Evolutionary conservation across 2,797 vertebrate genomes (phyloP), one percentile per base, ranked within the genome.

Genomic region (Eupleurogrammus muticus): DNA sequence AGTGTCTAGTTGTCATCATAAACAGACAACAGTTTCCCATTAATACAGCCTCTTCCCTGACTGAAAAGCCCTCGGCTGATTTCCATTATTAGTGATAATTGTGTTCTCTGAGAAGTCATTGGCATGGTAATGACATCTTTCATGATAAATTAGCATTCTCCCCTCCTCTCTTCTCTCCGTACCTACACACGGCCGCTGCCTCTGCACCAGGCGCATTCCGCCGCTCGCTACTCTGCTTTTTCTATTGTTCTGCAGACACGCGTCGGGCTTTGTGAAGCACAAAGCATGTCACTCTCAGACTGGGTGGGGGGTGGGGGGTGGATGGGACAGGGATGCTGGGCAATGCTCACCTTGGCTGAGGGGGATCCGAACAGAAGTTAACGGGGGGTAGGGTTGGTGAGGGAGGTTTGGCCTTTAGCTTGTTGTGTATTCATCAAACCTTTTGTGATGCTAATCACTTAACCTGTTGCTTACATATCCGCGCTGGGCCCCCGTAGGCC

Each of bases 61-160:
- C 86, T 87, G 73, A 88, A 83, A 81, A 81, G 83, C 80, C 69
- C 68, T 69, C 17, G 62, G 80, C 79, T 81, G 83, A 86, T 88
- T 72, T 85, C 83, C 82, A 91, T 93, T 92, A 92, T 90, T 85
- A 82, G 79, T 76, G 61, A 84, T 92, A 83, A 91, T 92, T 92
- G 85, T 80, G 66, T 82, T 88, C 81, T 83, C 61, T 81, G 85
- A 83, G 71, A 90, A 79, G 76, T 86, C 82, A 87, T 84, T 90
- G 84, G 77, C 79, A 79, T 88, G 77, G 81, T 92, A 90, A 91
- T 92, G 87, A 81, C 84, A 87, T 88, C 79, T 90, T 92, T 90
- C 79, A 87, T 89, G 73, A 86, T 85, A 81, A 89, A 90, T 84
- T 89, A 80, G 85, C 60, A 80, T 73, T 68, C n/a, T n/a, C 81